A percentile compares a stretch with the other conserved stretches of the same genome.
Evolutionary conservation across 2,888 invertebrate species (phyloP).

Genomic region (Hoplodrina ambigua): DNA sequence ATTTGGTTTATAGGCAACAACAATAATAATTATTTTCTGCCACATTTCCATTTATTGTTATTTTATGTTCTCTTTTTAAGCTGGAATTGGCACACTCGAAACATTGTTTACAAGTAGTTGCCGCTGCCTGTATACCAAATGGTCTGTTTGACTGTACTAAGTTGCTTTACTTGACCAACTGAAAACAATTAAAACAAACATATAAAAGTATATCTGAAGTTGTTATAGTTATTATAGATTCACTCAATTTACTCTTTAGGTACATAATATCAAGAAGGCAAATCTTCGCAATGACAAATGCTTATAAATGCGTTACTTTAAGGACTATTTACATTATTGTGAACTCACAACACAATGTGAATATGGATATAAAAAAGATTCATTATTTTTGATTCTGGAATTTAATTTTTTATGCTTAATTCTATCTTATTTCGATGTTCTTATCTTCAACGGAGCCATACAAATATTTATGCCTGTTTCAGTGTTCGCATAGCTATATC

Average conservation of each 20-base stretch:
- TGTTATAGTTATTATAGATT: background rate
- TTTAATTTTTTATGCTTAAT: background rate
- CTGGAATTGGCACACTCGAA: too few relatives aligned
- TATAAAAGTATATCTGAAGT: background rate
- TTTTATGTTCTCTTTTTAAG: too few relatives aligned
- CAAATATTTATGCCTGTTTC: background rate
- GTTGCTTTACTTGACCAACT: too few relatives aligned
- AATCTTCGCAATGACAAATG: slow-evolving; percentile 33
- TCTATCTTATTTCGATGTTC: background rate
- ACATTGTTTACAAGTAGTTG: too few relatives aligned
- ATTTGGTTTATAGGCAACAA: too few relatives aligned
- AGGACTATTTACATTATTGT: slow-evolving; percentile 30
- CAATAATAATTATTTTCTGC: too few relatives aligned
- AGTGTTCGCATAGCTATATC: background rate
- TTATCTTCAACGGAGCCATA: background rate
- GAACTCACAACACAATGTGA: slow-evolving; percentile 1
- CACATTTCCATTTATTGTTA: too few relatives aligned
- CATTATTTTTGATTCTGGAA: slow-evolving; percentile 3
- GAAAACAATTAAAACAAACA: too few relatives aligned
- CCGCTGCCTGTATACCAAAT: too few relatives aligned
- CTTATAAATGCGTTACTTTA: slow-evolving; percentile 39
- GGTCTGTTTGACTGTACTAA: too few relatives aligned
- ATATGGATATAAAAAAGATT: background rate
- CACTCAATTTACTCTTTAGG: background rate
- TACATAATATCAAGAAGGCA: slow-evolving; percentile 19